These are phyloP conservation scores for Mycetomoellerius zeteki DNA, from an alignment of 1,140 invertebrate genomes.

Conservation along the genomic window DNA sequence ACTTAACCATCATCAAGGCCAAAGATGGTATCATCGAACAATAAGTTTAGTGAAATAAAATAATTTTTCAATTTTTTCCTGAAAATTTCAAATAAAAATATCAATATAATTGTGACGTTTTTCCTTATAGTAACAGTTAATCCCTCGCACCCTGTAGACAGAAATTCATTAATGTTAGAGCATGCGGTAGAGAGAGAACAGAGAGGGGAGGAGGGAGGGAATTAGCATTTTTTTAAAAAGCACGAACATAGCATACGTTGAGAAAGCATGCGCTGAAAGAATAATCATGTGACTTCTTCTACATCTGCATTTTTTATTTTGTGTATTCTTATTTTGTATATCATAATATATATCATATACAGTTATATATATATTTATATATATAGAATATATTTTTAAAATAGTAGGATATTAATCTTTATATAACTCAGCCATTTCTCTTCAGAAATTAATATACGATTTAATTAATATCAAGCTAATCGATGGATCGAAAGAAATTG, in stretches of 20 bases:
- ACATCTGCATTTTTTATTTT: neutral
- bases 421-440: constrained; percentile 12
- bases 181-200: neutral
- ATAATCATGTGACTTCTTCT: neutral
- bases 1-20: too few relatives aligned
- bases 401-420: constrained; percentile 14
- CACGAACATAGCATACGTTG: neutral
- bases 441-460: constrained; percentile 27
- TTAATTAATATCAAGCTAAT: constrained; percentile 18
- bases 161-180: constrained; percentile 13
- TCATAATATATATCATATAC: neutral
- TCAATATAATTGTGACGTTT: too few relatives aligned
- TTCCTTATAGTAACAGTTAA: too few relatives aligned
- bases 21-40: too few relatives aligned
- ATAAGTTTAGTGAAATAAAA: too few relatives aligned
- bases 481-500: neutral
- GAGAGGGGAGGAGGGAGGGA: neutral
- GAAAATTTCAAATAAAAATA: too few relatives aligned
- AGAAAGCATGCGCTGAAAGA: neutral
- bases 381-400: neutral
- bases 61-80: too few relatives aligned
- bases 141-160: too few relatives aligned
- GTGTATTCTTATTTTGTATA: neutral
- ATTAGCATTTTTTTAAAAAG: constrained; percentile 4
- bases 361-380: neutral